Percentiles rank a stretch among this genome's conserved stretches.
phyloP scores from a whole-genome alignment of 2,888 invertebrate species.

The Sesamia inferens region DNA sequence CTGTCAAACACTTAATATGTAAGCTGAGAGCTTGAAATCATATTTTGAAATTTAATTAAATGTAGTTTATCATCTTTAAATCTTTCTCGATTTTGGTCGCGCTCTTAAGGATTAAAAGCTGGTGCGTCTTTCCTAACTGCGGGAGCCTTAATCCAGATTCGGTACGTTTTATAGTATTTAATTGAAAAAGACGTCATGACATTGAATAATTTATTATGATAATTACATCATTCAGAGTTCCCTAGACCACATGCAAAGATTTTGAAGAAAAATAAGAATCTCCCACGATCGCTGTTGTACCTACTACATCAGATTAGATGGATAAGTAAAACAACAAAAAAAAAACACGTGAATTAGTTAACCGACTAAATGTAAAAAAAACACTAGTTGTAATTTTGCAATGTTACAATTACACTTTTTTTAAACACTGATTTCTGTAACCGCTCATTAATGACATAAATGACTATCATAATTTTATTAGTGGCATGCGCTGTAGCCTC shows the following conservation, averaged over 20 bases:
- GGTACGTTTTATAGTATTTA: neutral
- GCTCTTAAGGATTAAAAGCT: neutral
- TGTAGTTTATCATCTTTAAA: conserved; percentile 2
- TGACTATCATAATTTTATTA: too few species aligned
- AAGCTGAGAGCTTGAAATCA: conserved; percentile 9
- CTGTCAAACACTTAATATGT: conserved; percentile 36
- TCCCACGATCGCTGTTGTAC: neutral
- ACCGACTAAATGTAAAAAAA: too few species aligned
- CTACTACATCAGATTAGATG: too few species aligned
- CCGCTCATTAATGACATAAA: too few species aligned
- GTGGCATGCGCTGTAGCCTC: too few species aligned
- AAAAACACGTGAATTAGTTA: too few species aligned
- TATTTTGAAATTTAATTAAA: conserved; percentile 15
- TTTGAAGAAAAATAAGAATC: neutral
- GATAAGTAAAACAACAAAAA: too few species aligned
- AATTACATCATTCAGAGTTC: neutral
- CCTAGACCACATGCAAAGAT: neutral
- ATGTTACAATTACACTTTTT: too few species aligned
- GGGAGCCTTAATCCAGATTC: neutral
- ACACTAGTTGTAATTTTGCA: too few species aligned
- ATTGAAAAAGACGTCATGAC: too few species aligned
- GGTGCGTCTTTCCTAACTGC: neutral
- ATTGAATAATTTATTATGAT: too few species aligned
- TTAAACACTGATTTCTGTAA: too few species aligned
- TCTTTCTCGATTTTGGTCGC: neutral